These are phyloP conservation scores for Dolichoris vasculosae DNA, from an alignment of 1,140 invertebrate genomes.

Conservation along the genomic window DNA sequence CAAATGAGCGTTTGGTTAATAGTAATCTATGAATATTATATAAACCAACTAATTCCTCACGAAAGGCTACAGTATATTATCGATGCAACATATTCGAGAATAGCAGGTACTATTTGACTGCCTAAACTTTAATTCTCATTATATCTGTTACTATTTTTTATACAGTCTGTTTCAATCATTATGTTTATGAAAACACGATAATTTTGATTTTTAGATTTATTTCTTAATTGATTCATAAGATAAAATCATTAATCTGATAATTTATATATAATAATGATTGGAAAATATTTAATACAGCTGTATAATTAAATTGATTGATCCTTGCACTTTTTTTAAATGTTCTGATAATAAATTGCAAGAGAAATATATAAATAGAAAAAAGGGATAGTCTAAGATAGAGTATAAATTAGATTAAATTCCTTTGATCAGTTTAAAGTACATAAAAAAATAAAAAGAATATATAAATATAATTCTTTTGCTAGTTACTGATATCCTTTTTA, in stretches of 20 bases:
- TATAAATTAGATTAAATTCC: no score
- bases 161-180: not conserved
- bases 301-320: no score
- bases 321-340: no score
- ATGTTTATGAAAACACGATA: not conserved
- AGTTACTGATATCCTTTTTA: no score
- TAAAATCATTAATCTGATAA: no score
- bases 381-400: no score
- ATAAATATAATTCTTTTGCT: no score
- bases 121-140: not conserved
- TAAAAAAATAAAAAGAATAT: no score
- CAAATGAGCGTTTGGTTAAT: not conserved
- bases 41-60: not conserved
- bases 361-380: no score
- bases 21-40: not conserved
- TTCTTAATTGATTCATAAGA: not conserved
- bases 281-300: no score
- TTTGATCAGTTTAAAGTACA: no score
- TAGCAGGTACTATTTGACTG: not conserved
- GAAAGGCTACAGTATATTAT: not conserved
- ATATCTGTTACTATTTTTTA: not conserved
- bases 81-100: not conserved
- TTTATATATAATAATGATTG: not conserved
- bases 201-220: not conserved
- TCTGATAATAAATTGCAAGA: no score